phyloP scores from a whole-genome alignment of 2,888 invertebrate species.

The Oscheius onirici region DNA sequence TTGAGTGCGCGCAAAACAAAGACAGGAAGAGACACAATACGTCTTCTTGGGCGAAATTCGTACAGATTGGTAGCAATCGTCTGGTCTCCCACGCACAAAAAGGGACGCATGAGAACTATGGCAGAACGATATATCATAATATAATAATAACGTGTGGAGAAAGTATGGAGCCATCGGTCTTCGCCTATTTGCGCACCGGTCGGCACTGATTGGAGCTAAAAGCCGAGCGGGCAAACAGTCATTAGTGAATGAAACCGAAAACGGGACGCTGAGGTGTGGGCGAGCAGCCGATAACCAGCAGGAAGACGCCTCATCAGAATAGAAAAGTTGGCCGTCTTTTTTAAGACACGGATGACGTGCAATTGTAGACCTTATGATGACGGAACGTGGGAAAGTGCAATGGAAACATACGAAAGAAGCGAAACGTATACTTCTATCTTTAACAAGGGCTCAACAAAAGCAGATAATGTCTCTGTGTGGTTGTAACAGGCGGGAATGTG shows the following conservation, averaged over 20 bases:
- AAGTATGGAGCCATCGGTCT: slow-evolving; percentile 11
- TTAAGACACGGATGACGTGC: no score
- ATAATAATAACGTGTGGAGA: not conserved
- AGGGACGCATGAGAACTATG: not conserved
- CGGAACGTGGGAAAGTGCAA: no score
- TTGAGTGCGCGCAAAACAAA: not conserved
- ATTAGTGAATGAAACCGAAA: slow-evolving; percentile 33
- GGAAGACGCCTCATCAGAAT: not conserved
- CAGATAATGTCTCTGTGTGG: not conserved
- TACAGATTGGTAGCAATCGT: not conserved
- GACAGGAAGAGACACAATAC: slow-evolving; percentile 3
- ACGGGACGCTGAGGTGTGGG: slow-evolving; percentile 31
- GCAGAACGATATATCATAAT: not conserved
- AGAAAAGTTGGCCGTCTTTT: not conserved
- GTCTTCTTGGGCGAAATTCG: not conserved
- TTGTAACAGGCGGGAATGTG: slow-evolving; percentile 17
- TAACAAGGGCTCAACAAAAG: no score
- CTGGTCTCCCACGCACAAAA: not conserved
- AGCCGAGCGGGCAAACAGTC: slow-evolving; percentile 33
- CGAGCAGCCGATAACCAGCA: slow-evolving; percentile 24
- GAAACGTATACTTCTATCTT: no score
- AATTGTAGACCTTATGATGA: no score
- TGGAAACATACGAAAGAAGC: no score
- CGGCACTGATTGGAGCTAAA: slow-evolving; percentile 33
- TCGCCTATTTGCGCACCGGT: slow-evolving; percentile 32